Percentiles rank a stretch among this genome's conserved stretches.
Conservation (phyloP, 2,888 invertebrate species). For the Neuroscelio doddi region DNA sequence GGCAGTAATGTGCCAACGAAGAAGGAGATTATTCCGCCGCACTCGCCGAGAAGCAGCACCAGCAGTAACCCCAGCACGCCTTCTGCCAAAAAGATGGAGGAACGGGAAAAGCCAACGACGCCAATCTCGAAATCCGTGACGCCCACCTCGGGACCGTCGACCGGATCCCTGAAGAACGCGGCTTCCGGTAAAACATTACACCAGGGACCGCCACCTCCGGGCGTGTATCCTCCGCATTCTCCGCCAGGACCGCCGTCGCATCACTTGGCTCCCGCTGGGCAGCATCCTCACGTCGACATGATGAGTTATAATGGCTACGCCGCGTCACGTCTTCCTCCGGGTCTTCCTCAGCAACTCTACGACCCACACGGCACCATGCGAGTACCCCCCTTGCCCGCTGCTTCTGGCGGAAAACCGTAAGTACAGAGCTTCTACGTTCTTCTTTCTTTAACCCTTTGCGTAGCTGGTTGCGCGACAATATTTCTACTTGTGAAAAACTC, state of each 20-base stretch:
- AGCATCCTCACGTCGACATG: conserved; percentile 78
- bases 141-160: conserved; percentile 78
- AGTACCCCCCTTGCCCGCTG: conserved; percentile 76
- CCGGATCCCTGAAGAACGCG: conserved; percentile 55
- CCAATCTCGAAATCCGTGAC: conserved; percentile 92
- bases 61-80: conserved; percentile 92
- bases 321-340: conserved; percentile 75
- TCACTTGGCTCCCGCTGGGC: conserved; percentile 74
- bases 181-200: conserved; percentile 67
- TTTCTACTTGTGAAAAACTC: no score
- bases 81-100: conserved; percentile 85
- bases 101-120: conserved; percentile 88
- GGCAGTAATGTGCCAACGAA: conserved; percentile 68
- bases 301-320: conserved; percentile 78
- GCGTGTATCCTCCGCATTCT: conserved; percentile 68
- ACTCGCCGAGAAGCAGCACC: conserved; percentile 78
- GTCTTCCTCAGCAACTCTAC: conserved; percentile 75
- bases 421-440: no score
- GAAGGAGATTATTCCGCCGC: conserved; percentile 62
- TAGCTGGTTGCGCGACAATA: no score
- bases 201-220: conserved; percentile 68
- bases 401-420: conserved; percentile 90
- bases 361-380: conserved; percentile 80
- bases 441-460: no score
- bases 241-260: conserved; percentile 76